Evolutionary conservation across 2,113 vertebrate species (phyloP).

Genomic region (Rutilus rutilus): DNA sequence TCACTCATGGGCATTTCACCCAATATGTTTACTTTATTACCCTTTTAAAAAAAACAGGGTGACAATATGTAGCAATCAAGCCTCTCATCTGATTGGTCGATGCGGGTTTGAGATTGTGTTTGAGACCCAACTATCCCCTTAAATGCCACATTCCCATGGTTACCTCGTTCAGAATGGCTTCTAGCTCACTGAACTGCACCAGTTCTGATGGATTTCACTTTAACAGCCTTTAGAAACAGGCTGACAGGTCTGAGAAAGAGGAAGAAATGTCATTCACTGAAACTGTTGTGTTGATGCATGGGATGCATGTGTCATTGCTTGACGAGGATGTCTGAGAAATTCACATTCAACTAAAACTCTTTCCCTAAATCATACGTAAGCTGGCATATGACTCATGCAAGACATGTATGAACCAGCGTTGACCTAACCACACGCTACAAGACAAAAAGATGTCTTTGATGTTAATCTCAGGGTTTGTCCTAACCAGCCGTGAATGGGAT

Average conservation of each 20-base stretch:
- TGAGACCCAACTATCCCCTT: not conserved
- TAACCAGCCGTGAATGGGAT: not conserved
- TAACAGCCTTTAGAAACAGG: constrained; percentile 60
- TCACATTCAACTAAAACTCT: constrained; percentile 57
- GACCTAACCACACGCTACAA: not conserved
- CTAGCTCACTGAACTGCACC: constrained; percentile 49
- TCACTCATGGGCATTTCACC: constrained; percentile 56
- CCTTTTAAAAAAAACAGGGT: constrained; percentile 12
- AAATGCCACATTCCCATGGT: constrained; percentile 26
- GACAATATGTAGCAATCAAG: constrained; percentile 47
- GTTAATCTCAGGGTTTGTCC: not conserved
- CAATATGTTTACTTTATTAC: constrained; percentile 68
- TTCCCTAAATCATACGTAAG: constrained; percentile 53
- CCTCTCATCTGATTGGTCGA: constrained; percentile 32
- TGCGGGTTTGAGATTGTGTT: not conserved
- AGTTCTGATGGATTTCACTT: constrained; percentile 63
- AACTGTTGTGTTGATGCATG: constrained; percentile 53
- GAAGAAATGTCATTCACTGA: constrained; percentile 31
- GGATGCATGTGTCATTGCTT: constrained; percentile 45
- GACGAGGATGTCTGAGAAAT: constrained; percentile 58
- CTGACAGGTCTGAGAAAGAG: constrained; percentile 49
- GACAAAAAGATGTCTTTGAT: not conserved
- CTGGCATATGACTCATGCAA: not conserved
- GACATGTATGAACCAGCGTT: not conserved
- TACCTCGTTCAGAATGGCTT: constrained; percentile 30